Base-by-base conservation (phyloP, 2,888 invertebrate genomes). In the Ornithoptera alexandrae region DNA sequence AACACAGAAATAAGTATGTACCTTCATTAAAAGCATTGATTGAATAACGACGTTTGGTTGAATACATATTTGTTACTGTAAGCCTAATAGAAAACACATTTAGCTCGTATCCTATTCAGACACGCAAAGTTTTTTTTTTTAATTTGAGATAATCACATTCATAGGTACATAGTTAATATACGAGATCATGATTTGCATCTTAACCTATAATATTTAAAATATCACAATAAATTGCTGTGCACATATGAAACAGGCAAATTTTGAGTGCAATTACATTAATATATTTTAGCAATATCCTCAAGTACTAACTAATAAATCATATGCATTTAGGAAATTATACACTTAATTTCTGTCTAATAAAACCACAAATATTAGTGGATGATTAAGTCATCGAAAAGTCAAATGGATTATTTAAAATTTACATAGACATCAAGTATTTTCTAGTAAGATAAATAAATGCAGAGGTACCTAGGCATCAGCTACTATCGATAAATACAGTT, bases 191-290 rank as follows among this genome's bases (percentile, higher is more conserved):
- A 84, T 86, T 88, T 87, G 89, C 85, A 81, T 82, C 91, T 91
- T 92, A 92, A 81, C 82, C 90, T 92, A 91, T 83, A 87, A 84
- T 90, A 88, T 90, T 90, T 88, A 92, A 92, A 93, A 93, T 93
- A 93, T 93, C 92, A 93, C 92, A 93, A 92, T 93, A 91, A 93
- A 93, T 92, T 92, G 87, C 88, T 87, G 93, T 93, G 93, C 93
- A 91, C 87, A 91, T 92, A 93, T 89, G 89, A 90, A 92, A 93
- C 92, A 91, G 92, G 92, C 92, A 92, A 93, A 92, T 88, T 86
- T 92, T 89, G 81, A 88, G 93, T 93, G 93, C 93, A 92, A 85
- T 90, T 89, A 93, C 87, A 87, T 88, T 88, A 86, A 84, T 88
- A 80, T 83, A 80, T 78, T 79, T 82, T 85, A 86, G 83, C 84